phyloP scores from a whole-genome alignment of 2,113 vertebrate species.

The Acrocephalus arundinaceus region DNA sequence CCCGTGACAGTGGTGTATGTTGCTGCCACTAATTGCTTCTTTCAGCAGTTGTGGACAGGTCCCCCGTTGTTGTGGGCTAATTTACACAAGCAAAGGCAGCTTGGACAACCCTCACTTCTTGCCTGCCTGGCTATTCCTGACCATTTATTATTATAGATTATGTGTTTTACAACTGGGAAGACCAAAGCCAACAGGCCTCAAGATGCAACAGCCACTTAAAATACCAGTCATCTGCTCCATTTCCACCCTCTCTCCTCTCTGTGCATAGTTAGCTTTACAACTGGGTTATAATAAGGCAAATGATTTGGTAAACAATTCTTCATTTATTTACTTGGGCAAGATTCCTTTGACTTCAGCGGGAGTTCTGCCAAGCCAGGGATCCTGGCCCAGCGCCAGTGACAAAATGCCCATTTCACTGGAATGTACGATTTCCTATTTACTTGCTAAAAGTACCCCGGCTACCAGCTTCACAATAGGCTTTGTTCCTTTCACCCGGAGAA shows the following conservation, averaged over 20 bases:
- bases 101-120: conserved; percentile 34
- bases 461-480: background rate
- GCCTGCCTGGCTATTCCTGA: conserved; percentile 28
- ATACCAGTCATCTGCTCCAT: conserved; percentile 7
- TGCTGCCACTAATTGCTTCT: conserved; percentile 69
- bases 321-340: conserved; percentile 37
- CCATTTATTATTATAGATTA: conserved; percentile 62
- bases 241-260: background rate
- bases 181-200: conserved; percentile 14
- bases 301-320: conserved; percentile 36
- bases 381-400: background rate
- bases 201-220: conserved; percentile 47
- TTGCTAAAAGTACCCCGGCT: conserved; percentile 9
- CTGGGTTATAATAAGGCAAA: conserved; percentile 5
- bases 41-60: conserved; percentile 23
- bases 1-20: conserved; percentile 12
- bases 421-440: background rate
- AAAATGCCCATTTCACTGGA: conserved; percentile 28
- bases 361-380: background rate
- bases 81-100: conserved; percentile 69
- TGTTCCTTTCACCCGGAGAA: background rate
- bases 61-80: conserved; percentile 13
- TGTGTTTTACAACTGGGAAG: conserved; percentile 15
- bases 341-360: background rate
- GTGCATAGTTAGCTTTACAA: background rate